Conservation (phyloP, 2,113 vertebrate species). For the Siniperca knerii region DNA sequence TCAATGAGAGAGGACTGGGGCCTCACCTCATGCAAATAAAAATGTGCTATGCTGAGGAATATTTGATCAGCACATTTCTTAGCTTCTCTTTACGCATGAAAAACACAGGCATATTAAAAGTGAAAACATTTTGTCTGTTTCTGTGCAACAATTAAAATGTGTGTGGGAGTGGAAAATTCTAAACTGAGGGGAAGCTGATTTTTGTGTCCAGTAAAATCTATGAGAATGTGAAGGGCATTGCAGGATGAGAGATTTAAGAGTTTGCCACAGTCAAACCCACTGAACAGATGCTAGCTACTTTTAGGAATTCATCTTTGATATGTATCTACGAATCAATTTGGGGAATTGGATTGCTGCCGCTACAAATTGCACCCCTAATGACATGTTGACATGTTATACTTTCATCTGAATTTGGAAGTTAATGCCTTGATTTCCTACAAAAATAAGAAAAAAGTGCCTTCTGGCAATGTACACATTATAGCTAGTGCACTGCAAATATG, state of each 20-base stretch:
- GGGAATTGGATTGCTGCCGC: background rate
- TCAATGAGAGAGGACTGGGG: conserved; percentile 61
- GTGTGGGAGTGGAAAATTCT: conserved; percentile 8
- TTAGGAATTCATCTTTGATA: background rate
- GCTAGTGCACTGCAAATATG: background rate
- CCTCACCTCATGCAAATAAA: conserved; percentile 62
- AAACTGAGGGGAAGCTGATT: conserved; percentile 7
- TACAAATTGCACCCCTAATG: background rate
- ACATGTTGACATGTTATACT: background rate
- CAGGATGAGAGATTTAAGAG: background rate
- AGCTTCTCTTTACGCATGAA: conserved; percentile 41
- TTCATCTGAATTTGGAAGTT: conserved; percentile 1
- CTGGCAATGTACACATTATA: background rate
- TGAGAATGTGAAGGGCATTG: conserved; percentile 28
- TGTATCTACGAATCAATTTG: background rate
- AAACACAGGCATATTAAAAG: conserved; percentile 32
- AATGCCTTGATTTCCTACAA: conserved; percentile 8
- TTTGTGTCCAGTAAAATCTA: conserved; percentile 3
- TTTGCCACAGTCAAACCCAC: background rate
- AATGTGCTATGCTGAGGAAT: conserved; percentile 59
- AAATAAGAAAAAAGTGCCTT: conserved; percentile 4
- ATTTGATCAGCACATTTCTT: conserved; percentile 59
- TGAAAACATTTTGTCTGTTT: conserved; percentile 22
- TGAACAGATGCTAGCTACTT: background rate
- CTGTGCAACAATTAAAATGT: conserved; percentile 47